Evolutionary conservation across 2,113 vertebrate genomes (phyloP).

Genomic region (Diadophis punctatus): DNA sequence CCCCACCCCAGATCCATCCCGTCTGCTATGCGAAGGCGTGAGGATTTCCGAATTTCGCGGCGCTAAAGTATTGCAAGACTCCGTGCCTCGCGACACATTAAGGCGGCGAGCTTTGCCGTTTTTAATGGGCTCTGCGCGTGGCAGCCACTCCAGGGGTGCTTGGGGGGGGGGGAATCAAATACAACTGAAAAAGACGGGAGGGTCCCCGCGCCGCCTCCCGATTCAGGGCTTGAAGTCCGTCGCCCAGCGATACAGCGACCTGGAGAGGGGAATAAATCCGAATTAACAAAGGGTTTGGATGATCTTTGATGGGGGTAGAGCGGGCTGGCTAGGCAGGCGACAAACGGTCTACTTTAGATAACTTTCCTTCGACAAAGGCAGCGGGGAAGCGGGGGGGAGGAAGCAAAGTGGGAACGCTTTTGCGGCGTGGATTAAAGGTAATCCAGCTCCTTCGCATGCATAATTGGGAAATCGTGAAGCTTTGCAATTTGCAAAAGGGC

Average conservation of each 20-base stretch:
- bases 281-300: neutral
- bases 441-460: neutral
- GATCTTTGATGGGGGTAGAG: neutral
- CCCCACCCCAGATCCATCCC: neutral
- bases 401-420: no score
- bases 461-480: neutral
- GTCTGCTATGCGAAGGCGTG: neutral
- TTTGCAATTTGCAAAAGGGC: neutral
- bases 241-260: conserved; percentile 1
- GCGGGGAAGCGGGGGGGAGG: no score
- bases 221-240: neutral
- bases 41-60: neutral
- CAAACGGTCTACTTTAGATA: neutral
- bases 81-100: neutral
- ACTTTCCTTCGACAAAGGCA: neutral
- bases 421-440: neutral
- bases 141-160: no score
- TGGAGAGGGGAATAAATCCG: neutral
- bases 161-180: neutral
- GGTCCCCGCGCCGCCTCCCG: no score
- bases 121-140: neutral
- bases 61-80: neutral
- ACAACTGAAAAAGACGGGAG: neutral
- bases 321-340: neutral
- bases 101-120: neutral